These are phyloP conservation scores for Hephaestus fuliginosus DNA, from an alignment of 2,797 vertebrate genomes.

Conservation along the genomic window DNA sequence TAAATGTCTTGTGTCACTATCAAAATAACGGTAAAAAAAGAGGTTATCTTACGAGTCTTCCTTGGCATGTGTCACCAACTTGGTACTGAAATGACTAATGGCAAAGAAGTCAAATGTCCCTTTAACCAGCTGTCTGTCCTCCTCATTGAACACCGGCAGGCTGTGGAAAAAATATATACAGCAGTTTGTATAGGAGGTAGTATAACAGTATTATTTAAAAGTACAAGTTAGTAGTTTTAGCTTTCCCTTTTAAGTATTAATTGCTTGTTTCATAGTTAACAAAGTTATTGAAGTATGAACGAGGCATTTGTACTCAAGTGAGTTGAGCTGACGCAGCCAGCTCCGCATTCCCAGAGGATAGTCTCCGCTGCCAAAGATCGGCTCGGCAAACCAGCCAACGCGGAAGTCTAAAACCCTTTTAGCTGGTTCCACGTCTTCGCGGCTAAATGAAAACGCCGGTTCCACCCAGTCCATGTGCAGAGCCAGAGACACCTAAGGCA, in stretches of 20 bases:
- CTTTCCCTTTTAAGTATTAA: background rate
- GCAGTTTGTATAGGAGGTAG: background rate
- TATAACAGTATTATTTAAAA: background rate
- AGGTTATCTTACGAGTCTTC: conserved; percentile 84
- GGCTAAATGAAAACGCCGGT: conserved; percentile 93
- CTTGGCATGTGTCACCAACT: conserved; percentile 91
- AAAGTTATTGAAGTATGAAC: conserved; percentile 4
- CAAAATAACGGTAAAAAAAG: background rate
- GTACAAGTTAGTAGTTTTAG: background rate
- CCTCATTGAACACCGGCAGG: conserved; percentile 92
- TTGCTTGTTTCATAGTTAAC: background rate
- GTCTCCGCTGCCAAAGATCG: conserved; percentile 93
- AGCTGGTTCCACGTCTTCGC: conserved; percentile 89
- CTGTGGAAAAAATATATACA: conserved; percentile 58
- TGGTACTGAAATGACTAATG: conserved; percentile 94
- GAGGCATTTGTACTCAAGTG: conserved; percentile 76
- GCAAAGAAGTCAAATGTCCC: conserved; percentile 97
- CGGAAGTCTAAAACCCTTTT: conserved; percentile 92
- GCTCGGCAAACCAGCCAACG: conserved; percentile 95
- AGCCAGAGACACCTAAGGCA: conserved; percentile 89
- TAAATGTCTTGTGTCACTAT: background rate
- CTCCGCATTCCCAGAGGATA: conserved; percentile 93
- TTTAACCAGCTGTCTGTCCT: conserved; percentile 87
- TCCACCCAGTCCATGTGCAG: conserved; percentile 97
- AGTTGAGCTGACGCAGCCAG: conserved; percentile 90